A percentile compares a stretch with the other conserved stretches of the same genome.
Evolutionary conservation across 2,113 vertebrate genomes (phyloP).

Genomic region (Lichenostomus cassidix): DNA sequence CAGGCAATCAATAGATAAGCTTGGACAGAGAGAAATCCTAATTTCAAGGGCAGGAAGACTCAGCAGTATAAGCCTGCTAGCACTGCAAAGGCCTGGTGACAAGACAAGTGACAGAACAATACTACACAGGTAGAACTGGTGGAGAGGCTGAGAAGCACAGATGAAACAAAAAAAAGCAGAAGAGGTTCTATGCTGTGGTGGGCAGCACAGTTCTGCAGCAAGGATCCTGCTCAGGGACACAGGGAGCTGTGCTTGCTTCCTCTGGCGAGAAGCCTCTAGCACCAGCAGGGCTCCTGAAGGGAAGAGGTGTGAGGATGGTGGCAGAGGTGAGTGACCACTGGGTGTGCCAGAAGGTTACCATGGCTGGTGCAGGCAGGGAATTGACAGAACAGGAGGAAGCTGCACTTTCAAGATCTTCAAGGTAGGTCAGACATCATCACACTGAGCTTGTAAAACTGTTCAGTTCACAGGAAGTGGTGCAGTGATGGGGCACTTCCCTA

Average conservation of each 20-base stretch:
- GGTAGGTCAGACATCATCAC: neutral
- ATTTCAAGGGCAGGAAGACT: neutral
- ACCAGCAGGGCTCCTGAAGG: neutral
- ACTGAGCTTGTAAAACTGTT: neutral
- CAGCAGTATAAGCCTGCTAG: neutral
- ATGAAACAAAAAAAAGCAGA: neutral
- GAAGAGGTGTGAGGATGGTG: neutral
- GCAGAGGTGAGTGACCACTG: neutral
- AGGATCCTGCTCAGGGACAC: neutral
- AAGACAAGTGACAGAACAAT: neutral
- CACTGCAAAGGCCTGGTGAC: fast-evolving
- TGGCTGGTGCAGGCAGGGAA: neutral
- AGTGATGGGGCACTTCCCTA: neutral
- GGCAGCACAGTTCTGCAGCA: neutral
- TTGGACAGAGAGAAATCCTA: neutral
- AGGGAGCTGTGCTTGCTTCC: neutral
- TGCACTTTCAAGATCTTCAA: neutral
- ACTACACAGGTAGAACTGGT: neutral
- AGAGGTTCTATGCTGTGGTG: neutral
- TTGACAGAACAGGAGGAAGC: neutral
- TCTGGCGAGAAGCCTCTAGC: neutral
- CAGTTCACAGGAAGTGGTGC: neutral
- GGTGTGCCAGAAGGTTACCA: neutral
- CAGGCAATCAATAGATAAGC: neutral
- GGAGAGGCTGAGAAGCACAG: neutral